Base-by-base conservation (phyloP, 1,140 invertebrate species). In the Drosophila simulans region DNA sequence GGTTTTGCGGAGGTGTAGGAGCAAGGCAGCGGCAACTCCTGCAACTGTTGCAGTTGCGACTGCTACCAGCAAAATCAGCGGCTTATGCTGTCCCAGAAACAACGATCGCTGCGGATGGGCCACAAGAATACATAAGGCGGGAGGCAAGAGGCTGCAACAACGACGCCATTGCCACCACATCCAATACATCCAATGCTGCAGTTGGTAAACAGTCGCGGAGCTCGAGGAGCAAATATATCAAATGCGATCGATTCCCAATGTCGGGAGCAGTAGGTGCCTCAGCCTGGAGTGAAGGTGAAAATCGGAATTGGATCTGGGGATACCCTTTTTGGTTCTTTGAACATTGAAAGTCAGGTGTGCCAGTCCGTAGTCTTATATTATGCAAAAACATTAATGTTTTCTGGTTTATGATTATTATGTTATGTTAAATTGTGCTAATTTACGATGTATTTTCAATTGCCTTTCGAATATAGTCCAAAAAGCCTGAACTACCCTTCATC, bases 211-310 rank as follows among this genome's bases (percentile, higher is more conserved):
- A 64, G 73, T 64, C 71, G 69, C 57, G 37, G 35, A 76, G 78
- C 78, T 84, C 68, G 86, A 82, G 81, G 75, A 79, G 86, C 86
- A 82, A 90, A 90, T 90, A 90, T 90, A 90, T 90, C 86, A 90
- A 90, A 90, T 80, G 86, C 81, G 86, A 90, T 90, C 86, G 86
- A 90, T 90, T 86, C 81, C 80, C 81, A 90, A 82, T 82, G 84
- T 84, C 84, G 84, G 84, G 85, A 88, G 72, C 84, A 74, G 72
- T 74, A 71, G 72, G 53, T 77, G 66, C 60, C 55, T 57, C 46
- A 27, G 64, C 31, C 60, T 39, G 13, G 22, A 43, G 15, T 45
- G 27, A 20, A 52, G 59, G 59, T 22, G 17, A 25, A 11, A 4
- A 31, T 43, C 3, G 35, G 8, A 37, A 15, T 13, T 31, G 27